phyloP scores from a whole-genome alignment of 2,113 vertebrate species.

The Rhegmatorhina hoffmannsi region DNA sequence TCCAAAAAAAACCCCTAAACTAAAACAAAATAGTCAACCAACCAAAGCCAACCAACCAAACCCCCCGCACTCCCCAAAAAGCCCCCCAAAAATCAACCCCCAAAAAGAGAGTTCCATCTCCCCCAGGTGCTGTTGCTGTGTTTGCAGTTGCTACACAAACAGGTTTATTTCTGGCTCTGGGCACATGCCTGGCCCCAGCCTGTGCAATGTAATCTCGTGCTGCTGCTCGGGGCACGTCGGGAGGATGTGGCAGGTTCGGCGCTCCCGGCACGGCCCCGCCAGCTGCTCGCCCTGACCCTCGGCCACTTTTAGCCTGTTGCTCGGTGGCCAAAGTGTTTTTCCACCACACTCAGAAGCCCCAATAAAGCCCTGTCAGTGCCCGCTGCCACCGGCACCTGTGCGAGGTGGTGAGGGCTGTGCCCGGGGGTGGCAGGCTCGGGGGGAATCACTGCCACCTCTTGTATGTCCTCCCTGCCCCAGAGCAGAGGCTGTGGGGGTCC shows the following conservation, averaged over 20 bases:
- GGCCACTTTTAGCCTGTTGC: background rate
- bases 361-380: background rate
- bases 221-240: background rate
- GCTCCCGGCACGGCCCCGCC: constrained; percentile 9
- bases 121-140: constrained; percentile 61
- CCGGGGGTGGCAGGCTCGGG: background rate
- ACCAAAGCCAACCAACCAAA: too few relatives aligned
- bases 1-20: background rate
- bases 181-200: constrained; percentile 36
- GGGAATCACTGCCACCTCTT: rapidly evolving
- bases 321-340: constrained; percentile 37
- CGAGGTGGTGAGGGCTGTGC: background rate
- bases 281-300: constrained; percentile 62
- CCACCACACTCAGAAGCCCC: background rate
- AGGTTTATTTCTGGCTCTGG: constrained; percentile 71
- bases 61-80: too few relatives aligned
- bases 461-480: rapidly evolving
- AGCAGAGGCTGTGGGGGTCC: background rate
- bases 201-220: background rate
- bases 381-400: background rate
- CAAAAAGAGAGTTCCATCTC: background rate
- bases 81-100: background rate
- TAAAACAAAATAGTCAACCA: too few relatives aligned
- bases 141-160: constrained; percentile 75
- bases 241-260: background rate